A percentile compares a stretch with the other conserved stretches of the same genome.
phyloP scores from a whole-genome alignment of 2,888 invertebrate species.

The Lordiphosa andalusiaca region DNA sequence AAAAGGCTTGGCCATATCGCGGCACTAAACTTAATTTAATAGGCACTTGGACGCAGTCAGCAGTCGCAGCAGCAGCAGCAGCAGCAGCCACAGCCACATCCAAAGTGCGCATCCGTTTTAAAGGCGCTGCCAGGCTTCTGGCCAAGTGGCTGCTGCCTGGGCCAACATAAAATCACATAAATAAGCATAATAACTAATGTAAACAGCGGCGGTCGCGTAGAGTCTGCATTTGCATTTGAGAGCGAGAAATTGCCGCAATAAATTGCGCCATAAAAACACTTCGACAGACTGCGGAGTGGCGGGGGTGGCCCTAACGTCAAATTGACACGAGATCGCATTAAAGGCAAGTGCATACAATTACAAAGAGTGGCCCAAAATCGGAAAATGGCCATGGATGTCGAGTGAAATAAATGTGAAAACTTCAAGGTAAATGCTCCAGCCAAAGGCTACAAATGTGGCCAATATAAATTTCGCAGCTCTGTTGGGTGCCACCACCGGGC shows the following conservation, averaged over 20 bases:
- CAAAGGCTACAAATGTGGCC: conserved; percentile 70
- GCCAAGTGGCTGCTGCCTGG: conserved; percentile 33
- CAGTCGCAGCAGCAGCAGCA: conserved; percentile 46
- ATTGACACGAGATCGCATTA: conserved; percentile 70
- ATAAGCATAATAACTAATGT: conserved; percentile 76
- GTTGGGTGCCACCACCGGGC: conserved; percentile 14
- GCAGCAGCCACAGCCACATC: conserved; percentile 28
- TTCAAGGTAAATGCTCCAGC: conserved; percentile 64
- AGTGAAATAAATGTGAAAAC: conserved; percentile 74
- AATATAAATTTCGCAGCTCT: conserved; percentile 61
- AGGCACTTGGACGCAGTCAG: conserved; percentile 19
- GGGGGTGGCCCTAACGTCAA: conserved; percentile 22
- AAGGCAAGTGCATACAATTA: conserved; percentile 72
- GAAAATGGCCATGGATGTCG: conserved; percentile 38
- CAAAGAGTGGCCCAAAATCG: conserved; percentile 62
- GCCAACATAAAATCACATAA: conserved; percentile 54
- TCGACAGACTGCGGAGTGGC: conserved; percentile 43
- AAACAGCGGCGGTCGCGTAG: conserved; percentile 62
- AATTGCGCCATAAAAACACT: conserved; percentile 72
- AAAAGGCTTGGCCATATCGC: conserved; percentile 69
- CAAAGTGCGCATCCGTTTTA: conserved; percentile 62
- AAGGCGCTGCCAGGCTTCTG: conserved; percentile 54
- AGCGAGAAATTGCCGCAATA: conserved; percentile 73
- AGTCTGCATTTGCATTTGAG: conserved; percentile 74
- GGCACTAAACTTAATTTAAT: conserved; percentile 71